Evolutionary conservation across 2,797 vertebrate genomes (phyloP).

Genomic region (Manis javanica): DNA sequence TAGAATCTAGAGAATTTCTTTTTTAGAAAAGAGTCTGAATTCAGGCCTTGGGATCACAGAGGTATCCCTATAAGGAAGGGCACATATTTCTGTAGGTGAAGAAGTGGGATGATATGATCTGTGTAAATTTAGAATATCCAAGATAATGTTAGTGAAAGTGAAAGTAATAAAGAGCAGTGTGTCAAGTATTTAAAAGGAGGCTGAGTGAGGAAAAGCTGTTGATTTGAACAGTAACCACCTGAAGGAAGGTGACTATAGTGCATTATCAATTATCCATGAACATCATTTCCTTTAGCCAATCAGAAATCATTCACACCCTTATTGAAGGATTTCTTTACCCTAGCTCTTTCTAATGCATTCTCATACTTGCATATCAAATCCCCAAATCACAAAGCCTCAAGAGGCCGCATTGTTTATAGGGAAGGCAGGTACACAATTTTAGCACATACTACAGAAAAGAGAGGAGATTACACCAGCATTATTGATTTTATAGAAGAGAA

Average conservation of each 20-base stretch:
- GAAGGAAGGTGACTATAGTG: constrained; percentile 61
- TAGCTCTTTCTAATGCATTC: background rate
- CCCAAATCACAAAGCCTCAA: background rate
- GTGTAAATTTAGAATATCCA: background rate
- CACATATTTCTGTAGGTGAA: background rate
- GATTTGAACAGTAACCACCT: constrained; percentile 10
- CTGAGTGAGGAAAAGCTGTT: background rate
- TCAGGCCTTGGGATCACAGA: background rate
- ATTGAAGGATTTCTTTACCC: constrained; percentile 13
- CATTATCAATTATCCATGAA: no score
- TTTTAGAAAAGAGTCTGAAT: constrained; percentile 27
- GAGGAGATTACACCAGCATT: background rate
- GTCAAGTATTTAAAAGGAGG: background rate
- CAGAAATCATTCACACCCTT: constrained; percentile 52
- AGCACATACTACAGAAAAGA: background rate
- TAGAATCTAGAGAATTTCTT: constrained; percentile 33
- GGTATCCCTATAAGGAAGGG: background rate
- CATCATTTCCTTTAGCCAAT: constrained; percentile 52
- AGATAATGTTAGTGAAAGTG: background rate
- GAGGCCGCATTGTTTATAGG: background rate
- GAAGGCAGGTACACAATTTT: background rate
- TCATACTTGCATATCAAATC: background rate
- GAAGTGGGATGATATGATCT: background rate
- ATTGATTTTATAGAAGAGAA: background rate
- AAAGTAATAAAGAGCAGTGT: background rate